Conservation (phyloP, 2,888 invertebrate species). For the Tetragonisca angustula region DNA sequence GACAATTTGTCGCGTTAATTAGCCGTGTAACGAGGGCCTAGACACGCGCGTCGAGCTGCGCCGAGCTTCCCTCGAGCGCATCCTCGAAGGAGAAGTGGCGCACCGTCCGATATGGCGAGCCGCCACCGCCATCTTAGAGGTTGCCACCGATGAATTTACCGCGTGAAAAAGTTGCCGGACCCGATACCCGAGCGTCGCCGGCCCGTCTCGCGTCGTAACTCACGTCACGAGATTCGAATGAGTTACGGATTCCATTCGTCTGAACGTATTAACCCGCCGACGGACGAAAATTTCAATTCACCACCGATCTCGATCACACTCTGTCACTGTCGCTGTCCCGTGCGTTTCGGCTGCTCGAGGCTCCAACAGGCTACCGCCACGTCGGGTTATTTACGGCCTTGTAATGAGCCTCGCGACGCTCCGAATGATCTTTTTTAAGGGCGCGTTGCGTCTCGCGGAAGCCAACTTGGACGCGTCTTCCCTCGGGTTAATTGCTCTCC, state of each 20-base stretch:
- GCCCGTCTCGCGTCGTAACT: constrained; percentile 47
- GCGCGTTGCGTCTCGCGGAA: background rate
- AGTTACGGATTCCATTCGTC: constrained; percentile 68
- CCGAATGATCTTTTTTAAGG: constrained; percentile 30
- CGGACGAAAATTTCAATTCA: constrained; percentile 59
- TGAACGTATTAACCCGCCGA: constrained; percentile 49
- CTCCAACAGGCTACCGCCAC: background rate
- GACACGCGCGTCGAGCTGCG: constrained; percentile 57
- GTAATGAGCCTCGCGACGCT: constrained; percentile 42
- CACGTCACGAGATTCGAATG: constrained; percentile 62
- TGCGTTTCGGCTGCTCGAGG: background rate
- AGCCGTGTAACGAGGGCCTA: constrained; percentile 77
- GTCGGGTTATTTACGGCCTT: constrained; percentile 33
- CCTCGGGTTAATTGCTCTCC: background rate
- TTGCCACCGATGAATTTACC: background rate
- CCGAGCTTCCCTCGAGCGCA: constrained; percentile 40
- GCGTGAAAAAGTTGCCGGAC: constrained; percentile 46
- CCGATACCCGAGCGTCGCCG: constrained; percentile 19
- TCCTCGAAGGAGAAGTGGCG: too few relatives aligned
- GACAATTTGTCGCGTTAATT: constrained; percentile 81
- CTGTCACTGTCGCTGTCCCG: constrained; percentile 36
- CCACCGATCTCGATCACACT: constrained; percentile 38
- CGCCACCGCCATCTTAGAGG: background rate
- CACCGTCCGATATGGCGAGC: background rate
- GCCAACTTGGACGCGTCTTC: constrained; percentile 14